Conservation (phyloP, 2,797 vertebrate genomes). For the Microctenopoma lineatum region DNA sequence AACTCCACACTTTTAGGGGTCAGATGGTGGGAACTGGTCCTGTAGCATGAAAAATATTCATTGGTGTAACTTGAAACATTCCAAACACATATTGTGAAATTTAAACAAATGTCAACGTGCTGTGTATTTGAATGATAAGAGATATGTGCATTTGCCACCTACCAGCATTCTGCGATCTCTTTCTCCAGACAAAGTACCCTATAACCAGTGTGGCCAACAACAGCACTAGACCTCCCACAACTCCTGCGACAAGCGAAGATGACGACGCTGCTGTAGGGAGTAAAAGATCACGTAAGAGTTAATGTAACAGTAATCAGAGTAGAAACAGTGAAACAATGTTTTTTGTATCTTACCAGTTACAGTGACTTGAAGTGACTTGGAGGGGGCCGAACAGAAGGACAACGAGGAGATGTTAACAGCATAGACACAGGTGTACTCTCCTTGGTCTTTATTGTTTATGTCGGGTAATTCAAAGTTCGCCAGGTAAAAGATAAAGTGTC, state of each 20-base stretch:
- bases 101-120: not conserved
- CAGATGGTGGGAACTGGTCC: no score
- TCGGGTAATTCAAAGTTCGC: constrained; percentile 70
- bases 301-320: not conserved
- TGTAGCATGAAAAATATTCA: not conserved
- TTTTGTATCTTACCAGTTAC: constrained; percentile 55
- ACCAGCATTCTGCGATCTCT: constrained; percentile 54
- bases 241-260: constrained; percentile 41
- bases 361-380: constrained; percentile 61
- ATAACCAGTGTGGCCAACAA: constrained; percentile 48
- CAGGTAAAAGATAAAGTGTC: constrained; percentile 65
- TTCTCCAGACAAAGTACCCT: constrained; percentile 70
- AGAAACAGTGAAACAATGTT: not conserved
- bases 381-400: constrained; percentile 64
- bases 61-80: not conserved
- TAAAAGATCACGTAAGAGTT: constrained; percentile 2
- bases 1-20: no score
- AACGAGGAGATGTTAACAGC: constrained; percentile 68
- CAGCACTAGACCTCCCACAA: constrained; percentile 48
- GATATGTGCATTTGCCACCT: constrained; percentile 1
- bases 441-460: constrained; percentile 60
- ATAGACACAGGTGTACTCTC: constrained; percentile 75
- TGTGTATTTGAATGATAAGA: not conserved
- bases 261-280: constrained; percentile 47
- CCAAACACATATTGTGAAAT: not conserved